These are phyloP conservation scores for Engraulis encrasicolus DNA, from an alignment of 2,113 vertebrate species.

Conservation along the genomic window DNA sequence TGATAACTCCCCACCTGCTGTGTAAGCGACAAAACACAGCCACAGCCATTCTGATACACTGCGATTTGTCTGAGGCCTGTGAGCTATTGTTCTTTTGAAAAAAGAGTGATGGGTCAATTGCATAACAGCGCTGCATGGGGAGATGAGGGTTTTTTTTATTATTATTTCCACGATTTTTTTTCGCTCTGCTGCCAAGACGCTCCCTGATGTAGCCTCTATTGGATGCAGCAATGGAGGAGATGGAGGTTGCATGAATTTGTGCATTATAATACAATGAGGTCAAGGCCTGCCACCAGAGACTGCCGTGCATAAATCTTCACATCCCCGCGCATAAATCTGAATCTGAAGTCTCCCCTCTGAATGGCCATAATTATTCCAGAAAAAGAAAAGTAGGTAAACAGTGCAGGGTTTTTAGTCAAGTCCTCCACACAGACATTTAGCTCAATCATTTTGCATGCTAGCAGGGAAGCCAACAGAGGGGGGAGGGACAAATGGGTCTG, in stretches of 20 bases:
- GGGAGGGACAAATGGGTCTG: too few relatives aligned
- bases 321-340: neutral
- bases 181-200: neutral
- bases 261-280: neutral
- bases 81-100: neutral
- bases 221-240: too few relatives aligned
- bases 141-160: neutral
- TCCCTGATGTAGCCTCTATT: neutral
- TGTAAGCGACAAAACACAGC: too few relatives aligned
- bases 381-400: slow-evolving; percentile 14
- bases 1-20: too few relatives aligned
- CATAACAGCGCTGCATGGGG: neutral
- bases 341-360: neutral
- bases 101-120: neutral
- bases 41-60: neutral
- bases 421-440: neutral
- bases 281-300: neutral
- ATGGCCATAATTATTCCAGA: neutral
- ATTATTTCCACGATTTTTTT: neutral
- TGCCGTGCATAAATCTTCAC: neutral
- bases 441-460: neutral
- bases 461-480: too few relatives aligned
- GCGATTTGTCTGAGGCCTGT: neutral
- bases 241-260: neutral
- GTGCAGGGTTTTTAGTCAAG: neutral